These are phyloP conservation scores for Fundulus diaphanus DNA, from an alignment of 2,797 vertebrate genomes.

Conservation along the genomic window DNA sequence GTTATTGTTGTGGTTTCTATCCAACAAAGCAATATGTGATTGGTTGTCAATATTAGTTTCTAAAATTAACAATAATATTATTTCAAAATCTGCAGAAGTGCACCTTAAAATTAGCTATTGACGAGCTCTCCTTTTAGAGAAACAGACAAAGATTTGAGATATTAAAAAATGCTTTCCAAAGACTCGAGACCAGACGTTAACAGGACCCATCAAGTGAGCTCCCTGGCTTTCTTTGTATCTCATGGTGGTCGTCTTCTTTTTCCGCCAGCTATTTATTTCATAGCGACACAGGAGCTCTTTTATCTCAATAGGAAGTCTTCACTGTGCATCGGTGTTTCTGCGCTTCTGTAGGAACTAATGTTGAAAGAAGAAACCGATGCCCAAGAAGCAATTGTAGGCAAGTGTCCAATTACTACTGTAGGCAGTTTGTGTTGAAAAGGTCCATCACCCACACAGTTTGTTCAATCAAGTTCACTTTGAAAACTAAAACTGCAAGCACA, in stretches of 20 bases:
- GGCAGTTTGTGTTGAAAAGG: slow-evolving; percentile 1
- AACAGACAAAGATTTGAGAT: too few relatives aligned
- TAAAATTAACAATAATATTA: background rate
- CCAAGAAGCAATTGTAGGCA: background rate
- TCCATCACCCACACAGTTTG: background rate
- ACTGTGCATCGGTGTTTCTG: background rate
- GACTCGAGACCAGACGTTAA: too few relatives aligned
- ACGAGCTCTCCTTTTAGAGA: background rate
- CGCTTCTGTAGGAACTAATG: background rate
- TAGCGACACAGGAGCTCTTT: background rate
- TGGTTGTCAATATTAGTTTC: background rate
- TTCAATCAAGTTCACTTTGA: slow-evolving; percentile 4
- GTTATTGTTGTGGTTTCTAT: background rate
- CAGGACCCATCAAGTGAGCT: too few relatives aligned
- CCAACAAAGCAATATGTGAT: background rate
- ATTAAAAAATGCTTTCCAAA: too few relatives aligned
- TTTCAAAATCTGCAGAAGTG: background rate
- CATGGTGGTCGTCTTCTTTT: background rate
- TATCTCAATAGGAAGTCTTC: background rate
- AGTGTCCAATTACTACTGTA: background rate
- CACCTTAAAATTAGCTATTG: background rate
- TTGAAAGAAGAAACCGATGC: background rate
- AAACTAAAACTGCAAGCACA: background rate
- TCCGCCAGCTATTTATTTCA: background rate
- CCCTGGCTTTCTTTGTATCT: background rate